Evolutionary conservation across 1,140 invertebrate species (phyloP).

Genomic region (Charaxes varanes): DNA sequence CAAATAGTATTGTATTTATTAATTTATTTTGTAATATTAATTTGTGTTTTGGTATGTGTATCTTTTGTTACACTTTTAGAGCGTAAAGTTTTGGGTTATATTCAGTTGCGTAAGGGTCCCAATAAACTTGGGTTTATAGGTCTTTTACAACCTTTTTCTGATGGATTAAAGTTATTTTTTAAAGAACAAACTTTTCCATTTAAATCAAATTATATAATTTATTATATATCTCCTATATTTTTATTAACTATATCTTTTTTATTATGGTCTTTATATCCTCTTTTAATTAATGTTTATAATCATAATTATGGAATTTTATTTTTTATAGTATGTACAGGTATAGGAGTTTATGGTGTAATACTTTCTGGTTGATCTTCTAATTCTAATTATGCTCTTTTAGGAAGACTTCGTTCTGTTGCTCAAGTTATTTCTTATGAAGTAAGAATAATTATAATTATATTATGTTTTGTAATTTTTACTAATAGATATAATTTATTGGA

Average conservation of each 20-base stretch:
- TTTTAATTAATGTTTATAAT: not conserved
- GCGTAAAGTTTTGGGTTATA: slow-evolving; percentile 79
- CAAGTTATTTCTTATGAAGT: slow-evolving; percentile 84
- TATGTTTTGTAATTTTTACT: slow-evolving; percentile 67
- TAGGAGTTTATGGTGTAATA: slow-evolving; percentile 76
- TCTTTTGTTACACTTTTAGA: slow-evolving; percentile 82
- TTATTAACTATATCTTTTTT: not conserved
- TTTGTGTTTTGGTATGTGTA: slow-evolving; percentile 75
- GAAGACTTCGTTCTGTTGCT: slow-evolving; percentile 76
- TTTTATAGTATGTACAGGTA: slow-evolving; percentile 72
- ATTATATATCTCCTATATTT: not conserved
- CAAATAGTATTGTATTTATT: no score
- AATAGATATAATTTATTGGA: slow-evolving; percentile 61
- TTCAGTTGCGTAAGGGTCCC: slow-evolving; percentile 82
- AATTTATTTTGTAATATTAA: no score
- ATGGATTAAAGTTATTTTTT: slow-evolving; percentile 38
- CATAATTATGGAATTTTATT: slow-evolving; percentile 46
- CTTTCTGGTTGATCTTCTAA: slow-evolving; percentile 78
- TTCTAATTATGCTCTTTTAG: slow-evolving; percentile 80
- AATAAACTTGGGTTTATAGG: slow-evolving; percentile 76
- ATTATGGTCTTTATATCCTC: not conserved
- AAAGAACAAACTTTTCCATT: no score
- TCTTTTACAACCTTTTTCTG: slow-evolving; percentile 78
- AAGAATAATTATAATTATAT: slow-evolving; percentile 74
- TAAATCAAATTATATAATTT: no score